Evolutionary conservation across 2,797 vertebrate genomes (phyloP).

Genomic region (Microtus obscurus): DNA sequence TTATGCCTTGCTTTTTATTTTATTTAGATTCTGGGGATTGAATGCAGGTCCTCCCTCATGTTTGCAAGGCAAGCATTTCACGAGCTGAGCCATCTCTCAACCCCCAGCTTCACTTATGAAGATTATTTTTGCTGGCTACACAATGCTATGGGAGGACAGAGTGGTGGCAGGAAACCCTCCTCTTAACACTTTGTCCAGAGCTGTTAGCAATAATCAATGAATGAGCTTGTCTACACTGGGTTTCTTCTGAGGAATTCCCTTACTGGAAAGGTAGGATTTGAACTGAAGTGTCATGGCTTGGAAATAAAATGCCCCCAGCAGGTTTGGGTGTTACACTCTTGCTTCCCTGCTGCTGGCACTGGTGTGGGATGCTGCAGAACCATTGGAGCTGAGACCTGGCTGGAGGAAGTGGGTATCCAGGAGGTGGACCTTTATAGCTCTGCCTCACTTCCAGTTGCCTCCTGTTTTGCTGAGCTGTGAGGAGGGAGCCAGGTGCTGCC

Average conservation of each 20-base stretch:
- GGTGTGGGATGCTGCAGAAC: not conserved
- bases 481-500: not conserved
- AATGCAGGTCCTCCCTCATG: too few relatives aligned
- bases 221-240: not conserved
- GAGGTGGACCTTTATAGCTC: not conserved
- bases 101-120: constrained; percentile 11
- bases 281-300: not conserved
- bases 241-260: not conserved
- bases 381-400: not conserved
- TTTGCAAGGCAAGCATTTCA: not conserved
- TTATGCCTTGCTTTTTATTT: not conserved
- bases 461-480: not conserved
- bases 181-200: not conserved
- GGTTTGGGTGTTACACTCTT: not conserved
- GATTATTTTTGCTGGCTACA: constrained; percentile 15
- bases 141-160: not conserved
- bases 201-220: not conserved
- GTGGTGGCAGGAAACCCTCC: not conserved
- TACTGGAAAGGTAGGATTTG: not conserved
- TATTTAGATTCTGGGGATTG: not conserved
- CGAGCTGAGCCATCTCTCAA: not conserved
- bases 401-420: not conserved
- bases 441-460: not conserved
- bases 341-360: not conserved
- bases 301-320: not conserved